These are phyloP conservation scores for Coturnix japonica DNA, from an alignment of 2,113 vertebrate genomes.

Conservation along the genomic window DNA sequence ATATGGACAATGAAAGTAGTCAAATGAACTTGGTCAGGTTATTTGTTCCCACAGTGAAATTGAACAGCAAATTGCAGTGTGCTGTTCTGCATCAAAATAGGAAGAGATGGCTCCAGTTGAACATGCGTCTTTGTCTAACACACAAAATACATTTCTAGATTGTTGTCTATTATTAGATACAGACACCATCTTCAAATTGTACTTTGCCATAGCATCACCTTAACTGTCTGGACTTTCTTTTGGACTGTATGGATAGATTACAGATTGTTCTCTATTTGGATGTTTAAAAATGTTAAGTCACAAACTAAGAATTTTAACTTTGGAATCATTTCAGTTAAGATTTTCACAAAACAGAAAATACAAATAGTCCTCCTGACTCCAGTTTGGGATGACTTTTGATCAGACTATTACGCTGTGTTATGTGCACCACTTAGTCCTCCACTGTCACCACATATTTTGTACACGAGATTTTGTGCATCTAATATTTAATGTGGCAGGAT, in stretches of 20 bases:
- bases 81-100: background rate
- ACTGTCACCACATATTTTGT: background rate
- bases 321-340: background rate
- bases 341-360: background rate
- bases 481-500: background rate
- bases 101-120: background rate
- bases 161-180: background rate
- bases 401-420: background rate
- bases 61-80: constrained; percentile 11
- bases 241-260: background rate
- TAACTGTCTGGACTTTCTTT: background rate
- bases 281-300: background rate
- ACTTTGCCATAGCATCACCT: background rate
- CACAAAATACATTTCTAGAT: background rate
- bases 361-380: background rate
- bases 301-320: background rate
- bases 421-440: background rate
- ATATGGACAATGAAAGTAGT: background rate
- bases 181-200: background rate
- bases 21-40: constrained; percentile 3
- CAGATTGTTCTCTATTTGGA: background rate
- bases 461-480: background rate
- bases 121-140: background rate
- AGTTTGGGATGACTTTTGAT: background rate
- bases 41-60: constrained; percentile 20